Evolutionary conservation across 1,140 invertebrate species (phyloP).

Genomic region (Orchesella cincta): DNA sequence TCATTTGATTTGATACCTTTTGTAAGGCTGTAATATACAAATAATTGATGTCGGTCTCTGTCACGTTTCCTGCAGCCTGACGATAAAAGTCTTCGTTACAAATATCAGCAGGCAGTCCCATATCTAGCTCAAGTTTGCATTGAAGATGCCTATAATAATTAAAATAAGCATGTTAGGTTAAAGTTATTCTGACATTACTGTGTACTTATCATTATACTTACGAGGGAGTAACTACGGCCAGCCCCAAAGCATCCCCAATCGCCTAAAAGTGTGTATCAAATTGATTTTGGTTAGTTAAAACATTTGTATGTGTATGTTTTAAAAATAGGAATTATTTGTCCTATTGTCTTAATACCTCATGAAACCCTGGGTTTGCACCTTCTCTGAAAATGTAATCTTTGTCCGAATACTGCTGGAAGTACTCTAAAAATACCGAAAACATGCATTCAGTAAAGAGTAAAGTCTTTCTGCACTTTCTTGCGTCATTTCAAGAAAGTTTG

Average conservation of each 20-base stretch:
- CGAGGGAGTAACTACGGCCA: slow-evolving; percentile 80
- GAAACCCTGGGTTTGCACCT: slow-evolving; percentile 60
- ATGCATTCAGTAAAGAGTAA: neutral
- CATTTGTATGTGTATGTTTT: slow-evolving; percentile 49
- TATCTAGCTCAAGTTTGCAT: slow-evolving; percentile 42
- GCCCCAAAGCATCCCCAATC: slow-evolving; percentile 82
- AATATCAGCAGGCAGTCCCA: slow-evolving; percentile 47
- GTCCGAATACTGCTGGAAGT: slow-evolving; percentile 58
- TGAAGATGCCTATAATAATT: slow-evolving; percentile 83
- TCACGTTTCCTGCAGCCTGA: slow-evolving; percentile 30
- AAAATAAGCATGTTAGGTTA: too few species aligned
- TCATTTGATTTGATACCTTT: slow-evolving; percentile 53
- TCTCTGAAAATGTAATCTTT: slow-evolving; percentile 55
- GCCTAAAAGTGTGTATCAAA: slow-evolving; percentile 61
- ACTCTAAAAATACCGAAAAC: slow-evolving; percentile 58
- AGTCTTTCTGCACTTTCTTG: too few species aligned
- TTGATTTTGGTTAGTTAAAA: slow-evolving; percentile 25
- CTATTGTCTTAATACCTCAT: too few species aligned
- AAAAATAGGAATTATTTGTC: slow-evolving; percentile 49
- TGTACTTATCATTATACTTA: too few species aligned
- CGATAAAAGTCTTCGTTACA: slow-evolving; percentile 42
- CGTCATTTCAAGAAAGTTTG: too few species aligned
- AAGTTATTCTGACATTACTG: too few species aligned
- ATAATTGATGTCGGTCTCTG: slow-evolving; percentile 59
- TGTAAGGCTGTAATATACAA: slow-evolving; percentile 60